Evolutionary conservation across 2,113 vertebrate genomes (phyloP).

Genomic region (Amazona guildingii): DNA sequence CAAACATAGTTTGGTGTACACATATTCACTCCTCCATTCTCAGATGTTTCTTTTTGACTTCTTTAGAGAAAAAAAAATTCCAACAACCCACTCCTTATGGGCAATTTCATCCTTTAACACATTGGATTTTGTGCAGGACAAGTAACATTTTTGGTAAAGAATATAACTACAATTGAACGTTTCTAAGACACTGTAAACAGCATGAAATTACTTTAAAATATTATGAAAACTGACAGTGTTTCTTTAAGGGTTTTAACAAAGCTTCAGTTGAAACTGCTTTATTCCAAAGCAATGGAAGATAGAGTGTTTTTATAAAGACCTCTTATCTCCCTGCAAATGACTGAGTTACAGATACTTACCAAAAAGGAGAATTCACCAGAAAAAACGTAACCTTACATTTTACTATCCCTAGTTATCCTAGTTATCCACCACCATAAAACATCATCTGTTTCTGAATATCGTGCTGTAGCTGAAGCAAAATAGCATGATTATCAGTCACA

Average conservation of each 20-base stretch:
- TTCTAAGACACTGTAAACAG: constrained; percentile 49
- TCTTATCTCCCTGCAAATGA: constrained; percentile 30
- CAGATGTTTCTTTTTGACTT: not conserved
- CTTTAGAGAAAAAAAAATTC: constrained; percentile 13
- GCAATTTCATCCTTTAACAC: constrained; percentile 49
- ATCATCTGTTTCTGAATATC: not conserved
- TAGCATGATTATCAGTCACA: not conserved
- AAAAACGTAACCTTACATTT: not conserved
- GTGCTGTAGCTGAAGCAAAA: not conserved
- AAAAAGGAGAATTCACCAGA: not conserved
- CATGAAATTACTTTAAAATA: constrained; percentile 63
- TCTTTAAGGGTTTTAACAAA: constrained; percentile 65
- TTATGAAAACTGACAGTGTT: constrained; percentile 49
- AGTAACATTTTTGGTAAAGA: constrained; percentile 45
- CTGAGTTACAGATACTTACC: constrained; percentile 8
- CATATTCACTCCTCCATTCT: not conserved
- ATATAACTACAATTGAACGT: constrained; percentile 34
- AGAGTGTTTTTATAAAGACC: constrained; percentile 14
- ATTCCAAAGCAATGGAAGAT: constrained; percentile 41
- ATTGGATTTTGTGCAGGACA: constrained; percentile 19
- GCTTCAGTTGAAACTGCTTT: constrained; percentile 50
- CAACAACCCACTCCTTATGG: not conserved
- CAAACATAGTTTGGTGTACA: not conserved
- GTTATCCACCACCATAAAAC: not conserved
- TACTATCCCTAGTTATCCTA: not conserved